Evolutionary conservation across 2,113 vertebrate genomes (phyloP), one percentile per base, ranked within the genome.

Genomic region (Zeus faber): DNA sequence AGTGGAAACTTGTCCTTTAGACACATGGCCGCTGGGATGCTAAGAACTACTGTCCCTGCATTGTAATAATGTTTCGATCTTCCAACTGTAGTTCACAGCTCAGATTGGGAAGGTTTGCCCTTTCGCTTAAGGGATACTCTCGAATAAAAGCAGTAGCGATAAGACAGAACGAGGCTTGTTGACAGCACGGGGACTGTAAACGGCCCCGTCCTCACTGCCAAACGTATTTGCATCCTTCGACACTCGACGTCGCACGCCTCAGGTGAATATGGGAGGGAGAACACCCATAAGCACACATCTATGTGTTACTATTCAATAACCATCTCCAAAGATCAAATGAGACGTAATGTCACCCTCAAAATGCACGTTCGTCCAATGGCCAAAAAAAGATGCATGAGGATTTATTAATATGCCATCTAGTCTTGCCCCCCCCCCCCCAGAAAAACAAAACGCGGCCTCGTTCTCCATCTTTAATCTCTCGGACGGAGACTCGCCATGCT

Each of bases 221-320:
- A 58, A 22, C 16, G 27, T 52, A 48, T 21, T 16, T 21, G 51
- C 25, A 27, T 5, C 57, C 23, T 16, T 26, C 22, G 56, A 14
- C 21, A 49, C 11, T 13, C 33, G 33, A 37, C 33, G 5, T 3
- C 9, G 3, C 33, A 37, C 33, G 5, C 33, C 13, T 33, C n/a
- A n/a, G n/a, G n/a, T n/a, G n/a, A n/a, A n/a, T n/a, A n/a, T n/a
- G 14, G 13, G 4, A 37, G 11, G 9, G 5, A 37, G n/a, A 11
- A 37, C 33, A 37, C 1, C 11, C 33, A n/a, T n/a, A 37, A 11
- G 13, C 33, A 29, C 27, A 29, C n/a, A n/a, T n/a, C n/a, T n/a
- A 9, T 6, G 4, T 3, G 9, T 9, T 14, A 4, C 33, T 37
- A 13, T 37, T 37, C 13, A 37, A n/a, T n/a, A n/a, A n/a, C 13